Percentiles rank a stretch among this genome's conserved stretches.
phyloP scores from a whole-genome alignment of 2,797 vertebrate species.

The Myotis daubentonii region DNA sequence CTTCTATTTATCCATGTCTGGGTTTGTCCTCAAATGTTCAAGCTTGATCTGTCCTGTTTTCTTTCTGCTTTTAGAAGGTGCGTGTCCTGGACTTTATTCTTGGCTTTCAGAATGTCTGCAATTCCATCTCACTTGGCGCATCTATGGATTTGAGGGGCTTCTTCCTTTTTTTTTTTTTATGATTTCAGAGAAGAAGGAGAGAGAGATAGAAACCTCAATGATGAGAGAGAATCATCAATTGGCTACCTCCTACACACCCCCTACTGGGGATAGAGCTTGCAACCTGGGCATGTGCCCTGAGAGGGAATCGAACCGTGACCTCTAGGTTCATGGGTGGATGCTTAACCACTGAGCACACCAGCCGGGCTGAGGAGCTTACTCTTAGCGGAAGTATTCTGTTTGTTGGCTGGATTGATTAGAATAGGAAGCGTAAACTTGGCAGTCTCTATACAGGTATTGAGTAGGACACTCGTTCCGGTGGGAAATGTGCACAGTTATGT shows the following conservation, averaged over 20 bases:
- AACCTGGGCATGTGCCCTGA: too few species aligned
- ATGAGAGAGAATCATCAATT: too few species aligned
- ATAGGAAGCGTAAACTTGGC: not conserved
- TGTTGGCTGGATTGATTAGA: not conserved
- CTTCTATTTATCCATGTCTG: not conserved
- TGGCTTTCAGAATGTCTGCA: conserved; percentile 18
- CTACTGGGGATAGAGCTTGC: too few species aligned
- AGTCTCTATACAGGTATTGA: not conserved
- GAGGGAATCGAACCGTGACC: too few species aligned
- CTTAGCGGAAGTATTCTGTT: not conserved
- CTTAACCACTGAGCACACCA: too few species aligned
- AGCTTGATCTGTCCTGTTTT: not conserved
- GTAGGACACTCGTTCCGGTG: not conserved
- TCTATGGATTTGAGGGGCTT: not conserved
- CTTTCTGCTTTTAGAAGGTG: not conserved
- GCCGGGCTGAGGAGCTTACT: not conserved
- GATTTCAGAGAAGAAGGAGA: too few species aligned
- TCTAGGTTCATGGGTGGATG: too few species aligned
- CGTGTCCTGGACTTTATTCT: not conserved
- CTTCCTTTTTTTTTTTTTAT: not conserved
- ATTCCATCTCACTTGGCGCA: not conserved
- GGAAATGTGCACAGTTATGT: not conserved
- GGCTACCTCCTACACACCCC: too few species aligned
- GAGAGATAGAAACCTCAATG: too few species aligned
- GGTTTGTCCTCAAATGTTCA: not conserved